Percentiles rank a stretch among this genome's conserved stretches.
phyloP scores from a whole-genome alignment of 2,888 invertebrate species.

The Sialis lutaria region DNA sequence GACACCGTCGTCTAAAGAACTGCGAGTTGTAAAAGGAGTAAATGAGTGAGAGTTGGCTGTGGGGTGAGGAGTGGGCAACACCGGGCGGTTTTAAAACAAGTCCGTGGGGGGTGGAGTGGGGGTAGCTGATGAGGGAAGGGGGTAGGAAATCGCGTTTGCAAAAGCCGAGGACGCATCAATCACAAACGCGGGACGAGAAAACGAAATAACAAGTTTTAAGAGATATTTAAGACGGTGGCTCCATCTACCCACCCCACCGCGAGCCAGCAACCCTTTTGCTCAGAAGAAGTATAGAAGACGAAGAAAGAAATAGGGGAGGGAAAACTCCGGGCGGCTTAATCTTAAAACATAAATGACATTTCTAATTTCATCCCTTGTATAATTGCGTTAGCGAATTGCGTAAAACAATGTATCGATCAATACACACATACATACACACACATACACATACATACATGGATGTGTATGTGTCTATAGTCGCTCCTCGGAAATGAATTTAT shows the following conservation, averaged over 20 bases:
- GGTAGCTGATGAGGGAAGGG: neutral
- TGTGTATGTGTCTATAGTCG: too few relatives aligned
- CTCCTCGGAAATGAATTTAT: too few relatives aligned
- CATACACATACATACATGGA: too few relatives aligned
- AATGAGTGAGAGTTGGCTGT: too few relatives aligned
- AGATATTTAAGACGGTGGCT: neutral
- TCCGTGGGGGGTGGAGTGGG: neutral
- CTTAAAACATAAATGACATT: slow-evolving; percentile 15
- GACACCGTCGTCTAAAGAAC: too few relatives aligned
- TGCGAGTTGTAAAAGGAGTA: too few relatives aligned
- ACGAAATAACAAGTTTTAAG: neutral
- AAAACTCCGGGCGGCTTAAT: slow-evolving; percentile 1
- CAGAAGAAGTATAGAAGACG: too few relatives aligned
- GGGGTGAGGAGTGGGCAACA: too few relatives aligned
- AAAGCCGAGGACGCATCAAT: neutral
- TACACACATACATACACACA: neutral
- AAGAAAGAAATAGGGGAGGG: neutral
- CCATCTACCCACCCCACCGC: too few relatives aligned
- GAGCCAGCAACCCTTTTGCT: too few relatives aligned
- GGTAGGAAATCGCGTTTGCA: neutral
- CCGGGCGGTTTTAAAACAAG: too few relatives aligned
- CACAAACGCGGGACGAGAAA: neutral
- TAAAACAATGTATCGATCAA: slow-evolving; percentile 22
- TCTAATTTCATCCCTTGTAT: slow-evolving; percentile 23
- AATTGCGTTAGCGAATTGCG: slow-evolving; percentile 21